Conservation (phyloP, 2,113 vertebrate species). For the Corythoichthys intestinalis region DNA sequence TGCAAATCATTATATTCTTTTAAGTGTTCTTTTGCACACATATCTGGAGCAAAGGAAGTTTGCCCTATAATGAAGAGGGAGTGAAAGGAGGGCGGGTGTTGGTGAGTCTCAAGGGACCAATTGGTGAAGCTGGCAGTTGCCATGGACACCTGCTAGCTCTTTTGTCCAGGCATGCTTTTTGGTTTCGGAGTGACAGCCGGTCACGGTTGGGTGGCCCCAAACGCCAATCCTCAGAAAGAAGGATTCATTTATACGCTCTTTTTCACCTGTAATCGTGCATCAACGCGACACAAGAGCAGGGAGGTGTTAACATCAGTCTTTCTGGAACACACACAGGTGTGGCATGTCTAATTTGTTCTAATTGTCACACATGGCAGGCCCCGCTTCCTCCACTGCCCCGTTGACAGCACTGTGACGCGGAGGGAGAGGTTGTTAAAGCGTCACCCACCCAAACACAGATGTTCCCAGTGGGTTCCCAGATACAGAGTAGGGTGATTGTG, state of each 20-base stretch:
- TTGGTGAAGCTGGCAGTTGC: slow-evolving; percentile 55
- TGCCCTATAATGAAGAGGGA: slow-evolving; percentile 18
- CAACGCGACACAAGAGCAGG: slow-evolving; percentile 26
- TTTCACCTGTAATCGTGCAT: neutral
- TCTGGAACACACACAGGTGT: slow-evolving; percentile 50
- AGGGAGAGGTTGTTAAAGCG: slow-evolving; percentile 23
- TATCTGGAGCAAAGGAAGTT: slow-evolving; percentile 9
- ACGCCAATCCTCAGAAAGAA: slow-evolving; percentile 22
- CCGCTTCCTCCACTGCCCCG: slow-evolving; percentile 45
- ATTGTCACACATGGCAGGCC: slow-evolving; percentile 40
- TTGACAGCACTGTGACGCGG: slow-evolving; percentile 56
- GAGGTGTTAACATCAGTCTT: slow-evolving; percentile 39
- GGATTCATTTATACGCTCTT: slow-evolving; percentile 7
- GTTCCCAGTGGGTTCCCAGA: slow-evolving; percentile 58
- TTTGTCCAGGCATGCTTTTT: slow-evolving; percentile 47
- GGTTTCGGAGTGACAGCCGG: slow-evolving; percentile 46
- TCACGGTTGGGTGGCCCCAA: slow-evolving; percentile 35
- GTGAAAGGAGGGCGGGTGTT: slow-evolving; percentile 2
- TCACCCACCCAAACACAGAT: slow-evolving; percentile 56
- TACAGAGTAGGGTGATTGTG: slow-evolving; percentile 36
- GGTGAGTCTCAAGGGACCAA: slow-evolving; percentile 58
- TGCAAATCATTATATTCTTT: slow-evolving; percentile 30
- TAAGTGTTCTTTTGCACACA: slow-evolving; percentile 2
- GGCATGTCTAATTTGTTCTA: slow-evolving; percentile 67
- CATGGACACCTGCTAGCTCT: slow-evolving; percentile 60